These are phyloP conservation scores for Rhegmatorhina hoffmannsi DNA, from an alignment of 2,113 vertebrate species.

Conservation along the genomic window DNA sequence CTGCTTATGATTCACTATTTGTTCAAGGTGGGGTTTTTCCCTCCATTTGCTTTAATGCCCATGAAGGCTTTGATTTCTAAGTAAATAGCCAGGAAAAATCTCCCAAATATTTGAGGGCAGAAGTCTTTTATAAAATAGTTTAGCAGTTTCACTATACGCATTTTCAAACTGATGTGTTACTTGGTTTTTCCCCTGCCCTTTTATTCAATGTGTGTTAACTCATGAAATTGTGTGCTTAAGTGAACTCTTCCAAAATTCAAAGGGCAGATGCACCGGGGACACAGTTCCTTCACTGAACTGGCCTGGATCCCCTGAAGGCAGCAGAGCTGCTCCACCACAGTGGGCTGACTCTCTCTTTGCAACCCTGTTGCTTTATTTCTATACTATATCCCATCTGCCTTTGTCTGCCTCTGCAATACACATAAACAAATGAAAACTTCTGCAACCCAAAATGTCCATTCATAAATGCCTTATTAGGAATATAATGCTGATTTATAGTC, in stretches of 20 bases:
- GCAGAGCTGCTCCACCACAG: not conserved
- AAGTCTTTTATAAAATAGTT: not conserved
- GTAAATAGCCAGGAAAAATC: not conserved
- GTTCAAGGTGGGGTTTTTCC: not conserved
- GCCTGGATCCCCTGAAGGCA: not conserved
- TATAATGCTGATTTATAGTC: constrained; percentile 2
- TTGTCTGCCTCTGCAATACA: not conserved
- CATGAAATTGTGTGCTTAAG: not conserved
- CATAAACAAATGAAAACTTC: not conserved
- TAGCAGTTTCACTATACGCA: not conserved
- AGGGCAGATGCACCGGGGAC: not conserved
- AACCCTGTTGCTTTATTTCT: not conserved
- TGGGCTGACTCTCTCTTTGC: rapidly evolving
- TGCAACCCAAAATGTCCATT: not conserved
- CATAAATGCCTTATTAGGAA: not conserved
- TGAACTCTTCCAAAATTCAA: not conserved
- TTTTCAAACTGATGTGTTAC: not conserved
- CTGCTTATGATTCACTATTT: not conserved
- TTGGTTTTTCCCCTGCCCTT: not conserved
- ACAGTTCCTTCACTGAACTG: not conserved
- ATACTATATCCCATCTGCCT: not conserved
- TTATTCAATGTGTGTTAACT: not conserved
- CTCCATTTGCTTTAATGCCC: not conserved
- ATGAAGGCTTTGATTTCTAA: not conserved
- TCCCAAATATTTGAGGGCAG: not conserved